Conservation (phyloP, 2,113 vertebrate species). For the Melanerpes aurifrons region DNA sequence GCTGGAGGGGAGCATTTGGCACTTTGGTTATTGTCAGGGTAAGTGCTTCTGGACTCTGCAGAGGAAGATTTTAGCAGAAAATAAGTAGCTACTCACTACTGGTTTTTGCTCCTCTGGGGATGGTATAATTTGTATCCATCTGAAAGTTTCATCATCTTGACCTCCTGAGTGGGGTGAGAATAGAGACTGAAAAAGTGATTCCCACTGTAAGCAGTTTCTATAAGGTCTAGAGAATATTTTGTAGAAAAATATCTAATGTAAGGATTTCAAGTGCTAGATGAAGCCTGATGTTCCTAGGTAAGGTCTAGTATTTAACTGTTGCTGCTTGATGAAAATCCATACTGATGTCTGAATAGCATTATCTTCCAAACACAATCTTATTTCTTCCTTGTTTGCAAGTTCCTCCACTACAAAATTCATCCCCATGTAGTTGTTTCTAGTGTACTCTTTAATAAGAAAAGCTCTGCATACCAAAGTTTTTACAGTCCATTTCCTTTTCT, state of each 20-base stretch:
- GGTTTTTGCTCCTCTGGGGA: not conserved
- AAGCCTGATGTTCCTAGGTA: not conserved
- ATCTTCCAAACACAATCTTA: not conserved
- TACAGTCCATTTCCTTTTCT: conserved; percentile 18
- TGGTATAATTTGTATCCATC: not conserved
- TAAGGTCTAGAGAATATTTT: not conserved
- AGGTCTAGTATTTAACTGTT: not conserved
- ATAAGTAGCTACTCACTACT: not conserved
- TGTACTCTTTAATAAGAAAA: not conserved
- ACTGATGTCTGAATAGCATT: not conserved
- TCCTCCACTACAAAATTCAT: not conserved
- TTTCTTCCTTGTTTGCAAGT: not conserved
- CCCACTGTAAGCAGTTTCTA: not conserved
- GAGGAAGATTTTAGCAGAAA: not conserved
- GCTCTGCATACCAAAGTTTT: not conserved
- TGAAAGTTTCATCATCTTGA: conserved; percentile 4
- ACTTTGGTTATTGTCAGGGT: not conserved
- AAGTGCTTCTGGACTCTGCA: not conserved
- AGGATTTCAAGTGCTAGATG: not conserved
- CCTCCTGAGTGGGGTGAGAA: not conserved
- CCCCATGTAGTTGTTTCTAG: not conserved
- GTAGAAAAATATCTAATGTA: not conserved
- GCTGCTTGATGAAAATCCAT: not conserved
- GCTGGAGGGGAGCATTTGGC: not conserved
- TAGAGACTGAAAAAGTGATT: not conserved